phyloP scores from a whole-genome alignment of 1,140 invertebrate genomes.

The Thaumetopoea pityocampa region DNA sequence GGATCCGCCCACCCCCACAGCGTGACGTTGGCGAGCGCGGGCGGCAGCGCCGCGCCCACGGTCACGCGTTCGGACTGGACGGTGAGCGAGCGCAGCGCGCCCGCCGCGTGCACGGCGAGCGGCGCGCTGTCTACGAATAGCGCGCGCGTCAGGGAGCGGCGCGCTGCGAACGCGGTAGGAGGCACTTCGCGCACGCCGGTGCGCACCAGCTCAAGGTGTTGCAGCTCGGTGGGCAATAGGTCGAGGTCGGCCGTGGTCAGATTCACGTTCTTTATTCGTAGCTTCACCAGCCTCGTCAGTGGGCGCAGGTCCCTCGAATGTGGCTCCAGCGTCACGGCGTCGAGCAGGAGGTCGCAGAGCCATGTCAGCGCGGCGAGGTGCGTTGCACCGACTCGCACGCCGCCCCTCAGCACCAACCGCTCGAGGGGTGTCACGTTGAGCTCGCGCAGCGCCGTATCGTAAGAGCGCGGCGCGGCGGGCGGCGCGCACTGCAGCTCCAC shows the following conservation, averaged over 20 bases:
- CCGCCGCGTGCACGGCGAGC: slow-evolving; percentile 13
- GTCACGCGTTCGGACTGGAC: slow-evolving; percentile 1
- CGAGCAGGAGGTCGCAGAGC: slow-evolving; percentile 18
- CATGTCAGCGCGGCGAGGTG: slow-evolving; percentile 12
- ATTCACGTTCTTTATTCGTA: slow-evolving; percentile 9
- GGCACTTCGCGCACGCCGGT: slow-evolving; percentile 10
- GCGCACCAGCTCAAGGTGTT: slow-evolving; percentile 4
- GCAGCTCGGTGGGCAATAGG: slow-evolving; percentile 11
- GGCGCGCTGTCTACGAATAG: slow-evolving; percentile 1
- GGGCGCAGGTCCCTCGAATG: neutral
- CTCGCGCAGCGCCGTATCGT: slow-evolving; percentile 65
- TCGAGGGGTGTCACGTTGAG: slow-evolving; percentile 10
- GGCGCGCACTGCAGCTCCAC: slow-evolving; percentile 20
- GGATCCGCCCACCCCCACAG: neutral
- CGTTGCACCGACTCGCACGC: neutral
- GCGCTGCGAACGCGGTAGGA: slow-evolving; percentile 3
- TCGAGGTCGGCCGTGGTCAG: slow-evolving; percentile 6
- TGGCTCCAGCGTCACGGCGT: slow-evolving; percentile 3
- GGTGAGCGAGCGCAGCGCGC: slow-evolving; percentile 10
- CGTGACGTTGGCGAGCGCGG: slow-evolving; percentile 8
- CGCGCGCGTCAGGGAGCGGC: slow-evolving; percentile 6
- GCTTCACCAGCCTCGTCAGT: slow-evolving; percentile 8
- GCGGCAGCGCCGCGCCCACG: slow-evolving; percentile 16
- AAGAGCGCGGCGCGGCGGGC: slow-evolving; percentile 23
- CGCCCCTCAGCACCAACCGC: neutral